These are phyloP conservation scores for Falco berigora DNA, from an alignment of 2,797 vertebrate genomes.

Conservation along the genomic window DNA sequence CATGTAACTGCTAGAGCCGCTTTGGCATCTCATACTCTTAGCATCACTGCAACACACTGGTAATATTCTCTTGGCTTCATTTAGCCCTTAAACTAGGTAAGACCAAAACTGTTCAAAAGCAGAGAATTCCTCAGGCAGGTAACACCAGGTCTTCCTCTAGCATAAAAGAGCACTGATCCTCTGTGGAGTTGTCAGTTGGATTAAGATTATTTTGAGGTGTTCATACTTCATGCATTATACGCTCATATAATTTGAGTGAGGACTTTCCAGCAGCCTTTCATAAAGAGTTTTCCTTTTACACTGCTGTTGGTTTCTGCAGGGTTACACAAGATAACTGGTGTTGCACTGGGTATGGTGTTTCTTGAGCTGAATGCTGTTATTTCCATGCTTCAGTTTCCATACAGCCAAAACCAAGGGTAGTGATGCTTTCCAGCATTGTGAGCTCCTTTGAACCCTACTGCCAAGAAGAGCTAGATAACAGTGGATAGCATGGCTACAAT, in stretches of 20 bases:
- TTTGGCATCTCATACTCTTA: not conserved
- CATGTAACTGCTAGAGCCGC: not conserved
- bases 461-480: not conserved
- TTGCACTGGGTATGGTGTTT: not conserved
- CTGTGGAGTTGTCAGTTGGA: not conserved
- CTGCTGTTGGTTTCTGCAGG: not conserved
- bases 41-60: not conserved
- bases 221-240: not conserved
- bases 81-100: not conserved
- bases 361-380: not conserved
- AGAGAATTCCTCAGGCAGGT: not conserved
- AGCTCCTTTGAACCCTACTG: not conserved
- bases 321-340: not conserved
- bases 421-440: not conserved
- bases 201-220: not conserved
- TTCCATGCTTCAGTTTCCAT: not conserved
- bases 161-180: not conserved
- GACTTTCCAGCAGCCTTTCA: not conserved
- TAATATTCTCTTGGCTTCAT: not conserved
- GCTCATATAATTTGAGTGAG: not conserved
- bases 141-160: not conserved
- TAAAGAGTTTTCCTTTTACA: not conserved
- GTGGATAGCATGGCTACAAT: not conserved
- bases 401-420: not conserved
- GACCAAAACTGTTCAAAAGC: not conserved